Conservation (phyloP, 2,888 invertebrate genomes). For the Neoaliturus tenellus region DNA sequence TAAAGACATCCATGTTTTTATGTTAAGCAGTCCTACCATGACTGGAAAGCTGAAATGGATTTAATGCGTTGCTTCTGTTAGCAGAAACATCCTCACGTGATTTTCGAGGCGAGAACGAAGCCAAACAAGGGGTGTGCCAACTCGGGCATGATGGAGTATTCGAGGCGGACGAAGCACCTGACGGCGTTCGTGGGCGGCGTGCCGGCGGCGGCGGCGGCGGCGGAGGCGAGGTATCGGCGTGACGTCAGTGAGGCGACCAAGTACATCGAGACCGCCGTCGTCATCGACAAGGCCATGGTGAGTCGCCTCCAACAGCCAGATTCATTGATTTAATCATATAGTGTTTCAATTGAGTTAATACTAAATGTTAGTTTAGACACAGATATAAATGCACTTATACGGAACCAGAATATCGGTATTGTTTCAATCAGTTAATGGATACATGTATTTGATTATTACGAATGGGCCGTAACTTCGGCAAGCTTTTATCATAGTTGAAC, state of each 20-base stretch:
- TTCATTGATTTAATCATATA: too few species aligned
- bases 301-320: too few species aligned
- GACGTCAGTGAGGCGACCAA: conserved; percentile 95
- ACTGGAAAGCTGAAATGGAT: conserved; percentile 34
- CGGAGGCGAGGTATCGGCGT: conserved; percentile 62
- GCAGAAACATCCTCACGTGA: conserved; percentile 98
- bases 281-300: conserved; percentile 97
- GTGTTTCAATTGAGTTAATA: too few species aligned
- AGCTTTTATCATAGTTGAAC: too few species aligned
- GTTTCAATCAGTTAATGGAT: too few species aligned
- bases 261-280: conserved; percentile 96
- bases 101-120: conserved; percentile 95
- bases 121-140: conserved; percentile 95
- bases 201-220: conserved; percentile 45
- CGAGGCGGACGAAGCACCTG: conserved; percentile 61
- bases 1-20: too few species aligned
- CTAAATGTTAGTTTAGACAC: too few species aligned
- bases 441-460: too few species aligned
- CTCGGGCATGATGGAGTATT: conserved; percentile 78
- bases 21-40: background rate
- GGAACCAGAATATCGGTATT: too few species aligned
- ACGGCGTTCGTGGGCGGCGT: conserved; percentile 67
- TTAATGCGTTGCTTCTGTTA: conserved; percentile 71
- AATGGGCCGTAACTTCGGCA: too few species aligned
- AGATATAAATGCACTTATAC: too few species aligned